A percentile compares a stretch with the other conserved stretches of the same genome.
Evolutionary conservation across 2,888 invertebrate genomes (phyloP).

Genomic region (Tuta absoluta): DNA sequence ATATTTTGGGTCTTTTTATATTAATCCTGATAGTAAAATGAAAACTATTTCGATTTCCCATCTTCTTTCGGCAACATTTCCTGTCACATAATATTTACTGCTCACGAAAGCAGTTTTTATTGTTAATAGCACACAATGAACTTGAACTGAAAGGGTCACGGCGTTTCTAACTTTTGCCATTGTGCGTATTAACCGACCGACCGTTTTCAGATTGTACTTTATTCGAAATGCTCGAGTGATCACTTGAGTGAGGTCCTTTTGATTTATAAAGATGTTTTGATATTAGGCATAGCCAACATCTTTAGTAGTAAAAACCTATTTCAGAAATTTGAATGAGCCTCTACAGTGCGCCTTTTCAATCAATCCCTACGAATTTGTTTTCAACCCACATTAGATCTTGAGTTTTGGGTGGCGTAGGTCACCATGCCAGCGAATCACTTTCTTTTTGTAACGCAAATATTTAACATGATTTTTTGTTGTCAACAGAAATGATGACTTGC

Average conservation of each 20-base stretch:
- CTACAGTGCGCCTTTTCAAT: not conserved
- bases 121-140: slow-evolving; percentile 6
- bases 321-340: not conserved
- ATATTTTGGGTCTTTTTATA: too few relatives aligned
- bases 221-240: slow-evolving; percentile 6
- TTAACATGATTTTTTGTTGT: slow-evolving; percentile 20
- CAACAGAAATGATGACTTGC: slow-evolving; percentile 88
- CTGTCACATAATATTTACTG: not conserved
- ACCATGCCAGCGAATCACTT: not conserved
- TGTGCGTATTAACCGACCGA: slow-evolving; percentile 1
- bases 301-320: not conserved
- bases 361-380: too few relatives aligned
- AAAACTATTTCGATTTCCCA: too few relatives aligned
- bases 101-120: not conserved
- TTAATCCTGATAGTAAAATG: too few relatives aligned
- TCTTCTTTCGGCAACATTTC: slow-evolving; percentile 9
- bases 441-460: not conserved
- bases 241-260: not conserved
- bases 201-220: slow-evolving; percentile 6
- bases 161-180: slow-evolving; percentile 12
- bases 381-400: too few relatives aligned
- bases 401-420: too few relatives aligned
- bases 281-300: not conserved
- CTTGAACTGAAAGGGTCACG: slow-evolving; percentile 12
- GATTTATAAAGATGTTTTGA: slow-evolving; percentile 5